Evolutionary conservation across 1,140 invertebrate genomes (phyloP), one percentile per base, ranked within the genome.

Genomic region (Drosophila paulistorum): DNA sequence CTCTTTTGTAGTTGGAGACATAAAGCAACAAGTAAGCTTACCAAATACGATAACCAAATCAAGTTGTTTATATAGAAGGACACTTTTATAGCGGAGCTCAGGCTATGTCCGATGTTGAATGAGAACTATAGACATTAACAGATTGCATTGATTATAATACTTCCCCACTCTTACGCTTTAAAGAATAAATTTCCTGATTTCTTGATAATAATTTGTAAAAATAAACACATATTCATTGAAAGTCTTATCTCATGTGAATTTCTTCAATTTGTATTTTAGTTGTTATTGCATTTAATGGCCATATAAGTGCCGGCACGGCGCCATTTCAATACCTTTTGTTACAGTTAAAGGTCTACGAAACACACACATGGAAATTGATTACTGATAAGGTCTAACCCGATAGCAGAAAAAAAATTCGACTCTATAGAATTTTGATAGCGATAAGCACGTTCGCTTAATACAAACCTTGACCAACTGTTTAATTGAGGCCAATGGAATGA

Each of bases 401-500:
- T 51, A 23, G n/a, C n/a, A n/a, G 20, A 11, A 51, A 51, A 51
- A 51, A 51, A 51, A 51, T 51, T 51, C 9, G 45, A 51, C 45
- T 51, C 45, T 23, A 51, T 23, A 51, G 17, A 51, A 51, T 51
- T 51, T 2, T 51, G 45, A 51, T 51, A 51, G 45, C 45, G 45
- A 51, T 51, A 51, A 51, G 45, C 45, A 51, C 45, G 45, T 51
- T 51, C 17, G 45, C 17, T 51, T 51, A 51, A 51, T 51, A 20
- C 45, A 51, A 51, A 51, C 45, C 45, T 51, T 51, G 45, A 51
- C 45, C 45, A 51, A 51, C 45, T 51, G 20, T 51, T 51, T 9
- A 51, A 51, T 51, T 51, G 45, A 51, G 45, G 45, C 45, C 45
- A 48, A 51, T 48, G 45, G 45, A 48, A 48, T 51, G 45, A 51